These are phyloP conservation scores for Benthosema pterotum DNA, from an alignment of 2,797 vertebrate species.

Conservation along the genomic window DNA sequence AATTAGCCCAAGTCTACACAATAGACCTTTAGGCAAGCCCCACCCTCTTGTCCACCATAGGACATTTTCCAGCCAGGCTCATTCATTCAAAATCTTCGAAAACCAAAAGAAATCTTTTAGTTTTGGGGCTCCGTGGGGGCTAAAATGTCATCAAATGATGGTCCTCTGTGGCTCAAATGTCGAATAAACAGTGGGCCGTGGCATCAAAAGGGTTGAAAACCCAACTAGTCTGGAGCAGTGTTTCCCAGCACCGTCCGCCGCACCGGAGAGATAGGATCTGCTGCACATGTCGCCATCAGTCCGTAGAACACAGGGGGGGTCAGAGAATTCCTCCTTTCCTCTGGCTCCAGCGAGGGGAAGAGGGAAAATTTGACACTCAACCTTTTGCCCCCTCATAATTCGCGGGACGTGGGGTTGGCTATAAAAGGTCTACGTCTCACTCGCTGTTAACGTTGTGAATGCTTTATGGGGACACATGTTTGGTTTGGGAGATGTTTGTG, in stretches of 20 bases:
- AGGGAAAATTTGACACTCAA: not conserved
- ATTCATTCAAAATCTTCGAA: too few species aligned
- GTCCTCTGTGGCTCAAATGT: too few species aligned
- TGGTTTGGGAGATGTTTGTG: conserved; percentile 8
- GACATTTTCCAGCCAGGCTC: too few species aligned
- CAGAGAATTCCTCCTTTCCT: not conserved
- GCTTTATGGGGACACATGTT: not conserved
- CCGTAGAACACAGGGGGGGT: conserved; percentile 11
- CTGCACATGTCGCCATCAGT: conserved; percentile 36
- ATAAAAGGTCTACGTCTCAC: not conserved
- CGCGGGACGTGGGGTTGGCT: not conserved
- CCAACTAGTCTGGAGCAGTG: conserved; percentile 21
- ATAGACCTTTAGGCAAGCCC: too few species aligned
- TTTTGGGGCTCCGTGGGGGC: too few species aligned
- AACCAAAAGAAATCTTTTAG: too few species aligned
- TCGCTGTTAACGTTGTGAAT: not conserved
- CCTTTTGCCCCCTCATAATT: not conserved
- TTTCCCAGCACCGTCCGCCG: too few species aligned
- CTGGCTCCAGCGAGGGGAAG: not conserved
- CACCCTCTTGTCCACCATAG: too few species aligned
- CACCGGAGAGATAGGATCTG: conserved; percentile 11
- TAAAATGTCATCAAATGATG: too few species aligned
- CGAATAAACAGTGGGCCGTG: too few species aligned
- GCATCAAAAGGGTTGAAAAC: too few species aligned
- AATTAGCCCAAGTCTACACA: too few species aligned